Percentiles rank a stretch among this genome's conserved stretches.
phyloP scores from a whole-genome alignment of 2,888 invertebrate genomes.

The Netelia melanura region DNA sequence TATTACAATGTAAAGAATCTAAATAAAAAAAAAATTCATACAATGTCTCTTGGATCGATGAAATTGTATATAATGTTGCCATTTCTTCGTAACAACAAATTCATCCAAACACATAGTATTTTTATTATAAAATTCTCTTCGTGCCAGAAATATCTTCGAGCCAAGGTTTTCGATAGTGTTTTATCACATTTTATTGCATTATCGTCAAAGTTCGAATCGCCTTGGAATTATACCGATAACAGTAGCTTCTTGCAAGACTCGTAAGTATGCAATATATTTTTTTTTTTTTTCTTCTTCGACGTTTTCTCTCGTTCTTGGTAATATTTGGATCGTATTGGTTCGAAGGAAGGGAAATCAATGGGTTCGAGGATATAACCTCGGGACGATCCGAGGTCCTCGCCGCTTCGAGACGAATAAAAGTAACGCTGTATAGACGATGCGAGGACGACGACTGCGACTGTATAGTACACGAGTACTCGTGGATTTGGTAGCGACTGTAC shows the following conservation, averaged over 20 bases:
- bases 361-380: conserved; percentile 2
- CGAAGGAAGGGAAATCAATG: not conserved
- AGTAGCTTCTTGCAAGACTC: not conserved
- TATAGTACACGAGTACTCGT: conserved; percentile 10
- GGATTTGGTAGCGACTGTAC: conserved; percentile 56
- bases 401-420: not conserved
- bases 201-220: too few relatives aligned
- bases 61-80: not conserved
- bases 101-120: not conserved
- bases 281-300: not conserved
- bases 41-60: not conserved
- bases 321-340: not conserved
- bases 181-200: too few relatives aligned
- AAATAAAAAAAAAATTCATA: not conserved
- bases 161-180: too few relatives aligned
- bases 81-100: not conserved
- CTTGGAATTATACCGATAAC: too few relatives aligned
- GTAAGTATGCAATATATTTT: not conserved
- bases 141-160: not conserved
- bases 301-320: conserved; percentile 25
- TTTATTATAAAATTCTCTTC: not conserved
- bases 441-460: conserved; percentile 31
- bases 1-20: too few relatives aligned
- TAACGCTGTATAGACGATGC: not conserved
- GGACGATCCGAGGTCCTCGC: not conserved